phyloP scores from a whole-genome alignment of 2,888 invertebrate genomes.

The Calameuta filiformis region DNA sequence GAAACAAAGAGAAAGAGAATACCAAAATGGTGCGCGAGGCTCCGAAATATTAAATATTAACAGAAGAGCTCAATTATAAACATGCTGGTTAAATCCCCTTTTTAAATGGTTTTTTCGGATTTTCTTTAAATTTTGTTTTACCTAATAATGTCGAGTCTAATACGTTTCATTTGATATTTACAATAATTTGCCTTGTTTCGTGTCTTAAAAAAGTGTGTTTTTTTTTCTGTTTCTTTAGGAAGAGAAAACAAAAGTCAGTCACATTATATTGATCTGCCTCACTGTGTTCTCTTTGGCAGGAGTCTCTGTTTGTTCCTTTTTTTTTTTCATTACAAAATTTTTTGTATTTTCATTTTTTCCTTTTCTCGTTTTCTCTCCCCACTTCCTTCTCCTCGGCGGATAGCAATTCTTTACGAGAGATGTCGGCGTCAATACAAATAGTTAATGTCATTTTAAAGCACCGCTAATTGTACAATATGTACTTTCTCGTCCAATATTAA shows the following conservation, averaged over 20 bases:
- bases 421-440: not conserved
- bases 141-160: constrained; percentile 28
- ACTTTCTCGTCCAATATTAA: not conserved
- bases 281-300: not conserved
- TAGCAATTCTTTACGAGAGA: not conserved
- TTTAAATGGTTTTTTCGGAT: constrained; percentile 19
- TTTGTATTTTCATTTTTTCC: not conserved
- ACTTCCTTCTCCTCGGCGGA: not conserved
- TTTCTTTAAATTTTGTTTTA: constrained; percentile 14
- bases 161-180: not conserved
- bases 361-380: not conserved
- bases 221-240: constrained; percentile 2
- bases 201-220: constrained; percentile 21
- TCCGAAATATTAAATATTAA: constrained; percentile 35
- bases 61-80: not conserved
- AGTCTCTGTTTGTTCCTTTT: not conserved
- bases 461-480: not conserved
- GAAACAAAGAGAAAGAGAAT: constrained; percentile 16
- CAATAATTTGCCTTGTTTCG: not conserved
- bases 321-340: not conserved
- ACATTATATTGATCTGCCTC: not conserved
- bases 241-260: not conserved
- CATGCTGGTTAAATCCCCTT: not conserved
- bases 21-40: constrained; percentile 31
- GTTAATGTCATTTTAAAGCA: not conserved